These are phyloP conservation scores for Gadus chalcogrammus DNA, from an alignment of 2,113 vertebrate species.

Conservation along the genomic window DNA sequence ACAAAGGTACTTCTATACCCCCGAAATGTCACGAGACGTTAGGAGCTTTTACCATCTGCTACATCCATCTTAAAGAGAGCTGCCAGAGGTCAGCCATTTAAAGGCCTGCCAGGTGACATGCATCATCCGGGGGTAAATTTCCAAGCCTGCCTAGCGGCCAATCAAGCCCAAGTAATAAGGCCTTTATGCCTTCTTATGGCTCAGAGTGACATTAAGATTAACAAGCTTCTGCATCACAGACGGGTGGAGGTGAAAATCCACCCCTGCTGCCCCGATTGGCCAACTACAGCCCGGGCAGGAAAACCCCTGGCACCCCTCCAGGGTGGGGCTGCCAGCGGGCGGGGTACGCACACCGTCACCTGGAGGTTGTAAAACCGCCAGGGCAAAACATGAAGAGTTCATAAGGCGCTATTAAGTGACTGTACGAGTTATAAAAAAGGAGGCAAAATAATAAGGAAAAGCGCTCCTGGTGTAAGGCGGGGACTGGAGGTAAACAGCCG, in stretches of 20 bases:
- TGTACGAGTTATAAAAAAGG: too few species aligned
- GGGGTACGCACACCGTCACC: too few species aligned
- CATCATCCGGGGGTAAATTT: constrained; percentile 60
- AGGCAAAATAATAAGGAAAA: too few species aligned
- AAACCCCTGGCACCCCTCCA: too few species aligned
- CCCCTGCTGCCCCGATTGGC: constrained; percentile 32
- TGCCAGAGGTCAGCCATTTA: constrained; percentile 44
- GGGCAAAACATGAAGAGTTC: too few species aligned
- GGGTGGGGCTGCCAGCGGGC: too few species aligned
- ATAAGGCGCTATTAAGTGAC: too few species aligned
- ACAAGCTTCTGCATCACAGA: constrained; percentile 59
- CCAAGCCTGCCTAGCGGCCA: constrained; percentile 55
- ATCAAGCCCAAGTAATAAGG: constrained; percentile 65
- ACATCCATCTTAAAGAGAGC: constrained; percentile 26
- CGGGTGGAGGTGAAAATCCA: constrained; percentile 57
- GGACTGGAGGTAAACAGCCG: too few species aligned
- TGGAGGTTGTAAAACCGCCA: too few species aligned
- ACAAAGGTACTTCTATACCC: not conserved
- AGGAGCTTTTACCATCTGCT: constrained; percentile 26
- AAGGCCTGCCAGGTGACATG: constrained; percentile 43
- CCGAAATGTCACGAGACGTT: not conserved
- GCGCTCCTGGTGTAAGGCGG: too few species aligned
- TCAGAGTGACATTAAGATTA: constrained; percentile 71
- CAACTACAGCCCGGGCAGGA: constrained; percentile 1
- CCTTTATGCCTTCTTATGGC: constrained; percentile 53